Evolutionary conservation across 2,888 invertebrate species (phyloP), one percentile per base, ranked within the genome.

Genomic region (Bedellia somnulentella): DNA sequence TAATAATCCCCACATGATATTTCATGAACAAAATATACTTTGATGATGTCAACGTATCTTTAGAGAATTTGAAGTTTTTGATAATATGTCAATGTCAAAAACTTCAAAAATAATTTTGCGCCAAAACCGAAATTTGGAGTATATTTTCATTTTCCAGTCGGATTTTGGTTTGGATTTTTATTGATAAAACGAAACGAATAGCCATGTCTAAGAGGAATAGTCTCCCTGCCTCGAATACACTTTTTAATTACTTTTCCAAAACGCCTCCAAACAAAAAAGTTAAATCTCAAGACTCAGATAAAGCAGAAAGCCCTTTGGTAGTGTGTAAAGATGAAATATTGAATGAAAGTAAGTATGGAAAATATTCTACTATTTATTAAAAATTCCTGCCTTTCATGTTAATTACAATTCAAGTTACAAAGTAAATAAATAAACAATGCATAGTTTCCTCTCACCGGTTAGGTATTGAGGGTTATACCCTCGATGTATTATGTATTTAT

Each of bases 171-270:
- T n/a, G n/a, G n/a, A n/a, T n/a, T n/a, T n/a, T n/a, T n/a, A n/a
- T n/a, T n/a, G n/a, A n/a, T n/a, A n/a, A n/a, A n/a, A n/a, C n/a
- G n/a, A n/a, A n/a, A n/a, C n/a, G n/a, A n/a, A n/a, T n/a, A n/a
- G n/a, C n/a, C 35, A 76, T 76, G 76, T 71, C 73, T 2, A 76
- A 75, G 42, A 56, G 75, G 15, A 68, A 61, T 33, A 71, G 64
- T 34, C 40, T 48, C 8, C 56, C 57, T 4, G 31, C 52, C 13
- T 73, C 84, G 22, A 85, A 86, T 45, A 86, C 85, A 0, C 48
- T 87, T 9, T 81, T 83, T 27, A 86, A 86, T 48, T 87, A 86
- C 48, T 87, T 87, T 44, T 53, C 76, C 2, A 80, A 80, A 52
- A 81, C 82, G 1, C 82, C 83, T 5, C 78, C 75, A 1, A 47